phyloP scores from a whole-genome alignment of 1,140 invertebrate genomes.

The Subanguina moxae region DNA sequence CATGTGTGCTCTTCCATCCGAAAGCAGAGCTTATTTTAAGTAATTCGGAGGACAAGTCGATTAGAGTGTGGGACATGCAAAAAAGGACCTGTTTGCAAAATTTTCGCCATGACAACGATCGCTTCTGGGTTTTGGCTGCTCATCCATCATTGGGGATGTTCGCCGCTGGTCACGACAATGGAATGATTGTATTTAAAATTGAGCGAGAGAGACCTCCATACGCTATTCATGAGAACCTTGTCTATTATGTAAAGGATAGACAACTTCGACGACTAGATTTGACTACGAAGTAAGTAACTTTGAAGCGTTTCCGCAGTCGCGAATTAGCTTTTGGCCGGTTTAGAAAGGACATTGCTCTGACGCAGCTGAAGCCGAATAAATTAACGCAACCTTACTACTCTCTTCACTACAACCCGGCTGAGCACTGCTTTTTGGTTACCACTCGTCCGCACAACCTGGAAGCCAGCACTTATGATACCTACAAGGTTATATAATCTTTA shows the following conservation, averaged over 20 bases:
- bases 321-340: constrained; percentile 11
- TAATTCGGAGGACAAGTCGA: constrained; percentile 95
- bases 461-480: constrained; percentile 89
- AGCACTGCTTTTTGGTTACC: constrained; percentile 80
- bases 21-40: constrained; percentile 91
- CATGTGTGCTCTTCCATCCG: constrained; percentile 93
- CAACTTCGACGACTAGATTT: constrained; percentile 86
- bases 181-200: constrained; percentile 78
- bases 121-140: constrained; percentile 89
- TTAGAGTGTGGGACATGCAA: constrained; percentile 96
- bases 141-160: constrained; percentile 72
- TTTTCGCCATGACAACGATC: constrained; percentile 77
- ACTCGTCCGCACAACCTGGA: constrained; percentile 74
- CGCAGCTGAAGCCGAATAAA: constrained; percentile 80
- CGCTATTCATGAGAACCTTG: constrained; percentile 82
- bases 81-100: constrained; percentile 80
- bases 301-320: no score
- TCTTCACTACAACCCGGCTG: constrained; percentile 92
- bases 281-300: constrained; percentile 64
- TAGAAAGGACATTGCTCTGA: constrained; percentile 83
- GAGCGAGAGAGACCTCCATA: constrained; percentile 93
- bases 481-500: constrained; percentile 65
- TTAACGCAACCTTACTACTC: constrained; percentile 57
- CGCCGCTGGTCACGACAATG: constrained; percentile 84
- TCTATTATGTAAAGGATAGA: constrained; percentile 93